These are phyloP conservation scores for Latrodectus elegans DNA, from an alignment of 2,888 invertebrate species.

Conservation along the genomic window DNA sequence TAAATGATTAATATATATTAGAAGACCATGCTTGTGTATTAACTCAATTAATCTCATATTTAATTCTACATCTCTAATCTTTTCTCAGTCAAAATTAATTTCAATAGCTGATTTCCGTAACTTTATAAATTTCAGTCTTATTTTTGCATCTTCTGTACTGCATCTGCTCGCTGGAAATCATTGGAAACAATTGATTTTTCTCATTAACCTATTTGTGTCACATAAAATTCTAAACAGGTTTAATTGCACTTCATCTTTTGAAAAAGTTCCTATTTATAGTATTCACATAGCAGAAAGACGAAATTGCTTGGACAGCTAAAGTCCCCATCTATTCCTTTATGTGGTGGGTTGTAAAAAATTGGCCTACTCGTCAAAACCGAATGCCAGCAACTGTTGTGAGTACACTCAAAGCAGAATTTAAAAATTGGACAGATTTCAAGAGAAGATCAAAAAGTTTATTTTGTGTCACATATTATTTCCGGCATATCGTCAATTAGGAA, in stretches of 20 bases:
- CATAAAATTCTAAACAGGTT: too few relatives aligned
- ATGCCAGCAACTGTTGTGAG: constrained; percentile 14
- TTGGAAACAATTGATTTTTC: too few relatives aligned
- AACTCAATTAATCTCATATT: too few relatives aligned
- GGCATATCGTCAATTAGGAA: not conserved
- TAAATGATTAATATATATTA: too few relatives aligned
- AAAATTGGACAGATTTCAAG: constrained; percentile 21
- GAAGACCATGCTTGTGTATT: too few relatives aligned
- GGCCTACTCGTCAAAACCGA: not conserved
- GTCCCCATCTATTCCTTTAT: constrained; percentile 2
- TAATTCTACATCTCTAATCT: too few relatives aligned
- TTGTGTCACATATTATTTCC: constrained; percentile 19
- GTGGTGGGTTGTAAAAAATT: not conserved
- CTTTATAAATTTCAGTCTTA: too few relatives aligned
- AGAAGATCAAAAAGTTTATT: constrained; percentile 4
- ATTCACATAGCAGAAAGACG: not conserved
- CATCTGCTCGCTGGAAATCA: too few relatives aligned
- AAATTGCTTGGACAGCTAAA: constrained; percentile 23
- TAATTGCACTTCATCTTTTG: not conserved
- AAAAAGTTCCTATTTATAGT: not conserved
- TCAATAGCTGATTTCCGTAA: too few relatives aligned
- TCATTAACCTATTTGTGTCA: too few relatives aligned
- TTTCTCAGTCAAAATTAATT: too few relatives aligned
- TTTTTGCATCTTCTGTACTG: too few relatives aligned
- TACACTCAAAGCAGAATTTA: constrained; percentile 40